phyloP scores from a whole-genome alignment of 2,888 invertebrate species.

The Apamea epomidion region DNA sequence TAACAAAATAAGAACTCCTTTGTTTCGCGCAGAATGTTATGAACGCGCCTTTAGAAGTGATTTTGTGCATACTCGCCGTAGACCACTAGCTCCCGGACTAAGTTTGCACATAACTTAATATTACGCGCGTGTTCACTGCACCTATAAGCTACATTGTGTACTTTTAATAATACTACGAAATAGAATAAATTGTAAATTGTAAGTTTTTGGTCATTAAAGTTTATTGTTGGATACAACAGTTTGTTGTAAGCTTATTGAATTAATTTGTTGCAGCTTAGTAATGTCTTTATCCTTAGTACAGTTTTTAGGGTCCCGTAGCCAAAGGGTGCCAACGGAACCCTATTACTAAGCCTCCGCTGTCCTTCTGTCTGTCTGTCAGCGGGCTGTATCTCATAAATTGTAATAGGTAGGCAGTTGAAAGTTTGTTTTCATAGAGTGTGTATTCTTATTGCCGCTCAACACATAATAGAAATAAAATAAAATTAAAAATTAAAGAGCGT shows the following conservation, averaged over 20 bases:
- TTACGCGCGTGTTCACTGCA: conserved; percentile 51
- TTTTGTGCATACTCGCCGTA: conserved; percentile 59
- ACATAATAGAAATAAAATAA: no score
- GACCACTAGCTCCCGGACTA: conserved; percentile 52
- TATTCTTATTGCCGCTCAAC: no score
- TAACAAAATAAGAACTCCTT: conserved; percentile 23
- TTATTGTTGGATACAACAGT: conserved; percentile 26
- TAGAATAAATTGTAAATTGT: conserved; percentile 36
- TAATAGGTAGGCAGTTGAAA: no score
- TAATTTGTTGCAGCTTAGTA: neutral
- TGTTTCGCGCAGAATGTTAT: conserved; percentile 45
- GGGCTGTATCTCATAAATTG: no score
- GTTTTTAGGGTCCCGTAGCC: neutral
- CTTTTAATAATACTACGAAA: conserved; percentile 37
- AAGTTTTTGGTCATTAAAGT: conserved; percentile 35
- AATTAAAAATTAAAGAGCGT: no score
- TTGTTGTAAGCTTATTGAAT: conserved; percentile 11
- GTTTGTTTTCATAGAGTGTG: no score
- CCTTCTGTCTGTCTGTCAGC: no score
- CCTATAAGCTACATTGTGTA: conserved; percentile 49
- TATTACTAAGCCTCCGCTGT: no score
- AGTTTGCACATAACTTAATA: conserved; percentile 68
- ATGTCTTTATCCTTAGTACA: neutral
- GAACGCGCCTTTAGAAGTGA: conserved; percentile 61
- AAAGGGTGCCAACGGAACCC: neutral